Evolutionary conservation across 2,113 vertebrate species (phyloP).

Genomic region (Catharus bicknelli): DNA sequence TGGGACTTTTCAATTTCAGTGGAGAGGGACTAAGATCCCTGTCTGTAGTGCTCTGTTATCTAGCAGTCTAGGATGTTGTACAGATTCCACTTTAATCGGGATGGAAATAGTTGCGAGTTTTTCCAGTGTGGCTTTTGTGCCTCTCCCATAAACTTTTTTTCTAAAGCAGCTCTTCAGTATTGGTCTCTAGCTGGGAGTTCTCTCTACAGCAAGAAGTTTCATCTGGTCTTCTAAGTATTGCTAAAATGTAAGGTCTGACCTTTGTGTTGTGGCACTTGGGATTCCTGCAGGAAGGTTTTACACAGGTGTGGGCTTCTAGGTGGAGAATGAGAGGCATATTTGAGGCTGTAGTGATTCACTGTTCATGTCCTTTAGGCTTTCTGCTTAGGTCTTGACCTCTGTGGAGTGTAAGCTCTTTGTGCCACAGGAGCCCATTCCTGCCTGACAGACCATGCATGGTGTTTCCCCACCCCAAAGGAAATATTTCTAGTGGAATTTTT

Average conservation of each 20-base stretch:
- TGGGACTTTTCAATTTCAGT: background rate
- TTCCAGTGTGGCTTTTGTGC: background rate
- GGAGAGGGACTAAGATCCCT: background rate
- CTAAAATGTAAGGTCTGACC: background rate
- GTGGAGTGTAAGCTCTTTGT: background rate
- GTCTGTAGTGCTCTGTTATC: background rate
- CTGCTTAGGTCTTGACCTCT: background rate
- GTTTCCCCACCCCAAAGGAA: conserved; percentile 49
- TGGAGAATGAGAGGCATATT: background rate
- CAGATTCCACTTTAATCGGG: background rate
- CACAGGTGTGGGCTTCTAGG: background rate
- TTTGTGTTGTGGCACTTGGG: background rate
- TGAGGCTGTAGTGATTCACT: background rate
- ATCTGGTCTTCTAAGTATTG: background rate
- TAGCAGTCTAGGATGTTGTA: background rate
- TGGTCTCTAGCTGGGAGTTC: background rate
- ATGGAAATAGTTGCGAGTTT: background rate
- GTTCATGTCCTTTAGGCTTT: background rate
- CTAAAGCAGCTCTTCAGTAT: background rate
- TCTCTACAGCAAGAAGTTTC: background rate
- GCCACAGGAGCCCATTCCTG: background rate
- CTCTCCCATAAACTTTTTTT: background rate
- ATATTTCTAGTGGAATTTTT: conserved; percentile 52
- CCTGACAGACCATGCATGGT: conserved; percentile 6
- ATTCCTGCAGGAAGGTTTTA: background rate